phyloP scores from a whole-genome alignment of 1,140 invertebrate species.

The Drosophila yakuba region DNA sequence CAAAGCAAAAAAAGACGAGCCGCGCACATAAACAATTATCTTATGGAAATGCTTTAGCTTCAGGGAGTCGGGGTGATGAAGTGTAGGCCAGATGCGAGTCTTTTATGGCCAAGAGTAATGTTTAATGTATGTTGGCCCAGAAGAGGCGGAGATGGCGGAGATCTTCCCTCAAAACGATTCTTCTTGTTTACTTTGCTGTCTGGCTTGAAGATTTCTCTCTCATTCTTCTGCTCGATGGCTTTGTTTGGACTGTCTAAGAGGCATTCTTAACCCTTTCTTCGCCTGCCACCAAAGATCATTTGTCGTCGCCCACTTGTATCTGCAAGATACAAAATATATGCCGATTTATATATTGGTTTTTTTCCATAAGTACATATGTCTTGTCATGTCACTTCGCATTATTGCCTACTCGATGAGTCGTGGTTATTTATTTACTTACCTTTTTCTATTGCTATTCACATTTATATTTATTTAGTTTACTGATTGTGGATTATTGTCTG shows the following conservation, averaged over 20 bases:
- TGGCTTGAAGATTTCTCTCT: constrained; percentile 47
- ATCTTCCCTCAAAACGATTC: constrained; percentile 8
- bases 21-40: constrained; percentile 42
- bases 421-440: constrained; percentile 30
- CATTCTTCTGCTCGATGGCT: constrained; percentile 6
- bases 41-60: constrained; percentile 45
- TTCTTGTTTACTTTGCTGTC: constrained; percentile 45
- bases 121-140: constrained; percentile 19
- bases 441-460: too few relatives aligned
- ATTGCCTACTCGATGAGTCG: constrained; percentile 50
- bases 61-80: constrained; percentile 22
- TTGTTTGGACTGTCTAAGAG: constrained; percentile 24
- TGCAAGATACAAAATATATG: constrained; percentile 6
- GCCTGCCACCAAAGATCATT: constrained; percentile 3
- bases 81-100: constrained; percentile 40
- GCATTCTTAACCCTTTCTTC: constrained; percentile 26
- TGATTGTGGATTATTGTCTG: constrained; percentile 32
- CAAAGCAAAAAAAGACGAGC: background rate
- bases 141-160: constrained; percentile 4
- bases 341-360: constrained; percentile 30
- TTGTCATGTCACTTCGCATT: constrained; percentile 58
- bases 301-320: constrained; percentile 30
- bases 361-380: constrained; percentile 29
- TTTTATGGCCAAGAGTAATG: constrained; percentile 44
- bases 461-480: constrained; percentile 10